Conservation (phyloP, 2,797 vertebrate species). For the Hemibagrus guttatus region DNA sequence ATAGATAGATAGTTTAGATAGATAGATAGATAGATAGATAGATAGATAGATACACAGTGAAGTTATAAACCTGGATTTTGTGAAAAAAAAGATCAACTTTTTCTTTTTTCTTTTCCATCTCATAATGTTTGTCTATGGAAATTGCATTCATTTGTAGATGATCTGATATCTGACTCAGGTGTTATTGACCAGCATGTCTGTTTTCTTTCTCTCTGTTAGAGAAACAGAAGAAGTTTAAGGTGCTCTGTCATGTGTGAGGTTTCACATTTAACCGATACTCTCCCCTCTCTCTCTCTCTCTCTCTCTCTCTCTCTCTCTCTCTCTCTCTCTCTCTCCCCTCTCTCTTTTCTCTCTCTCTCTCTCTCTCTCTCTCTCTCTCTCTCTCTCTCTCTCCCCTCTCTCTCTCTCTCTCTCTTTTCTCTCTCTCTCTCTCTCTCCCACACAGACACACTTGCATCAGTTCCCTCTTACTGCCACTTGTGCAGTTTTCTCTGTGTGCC, state of each 20-base stretch:
- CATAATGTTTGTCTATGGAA: background rate
- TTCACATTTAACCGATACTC: background rate
- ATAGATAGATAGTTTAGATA: constrained; percentile 6
- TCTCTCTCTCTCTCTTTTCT: too few species aligned
- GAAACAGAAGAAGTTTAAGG: constrained; percentile 1
- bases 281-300: background rate
- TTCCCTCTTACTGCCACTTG: constrained; percentile 44
- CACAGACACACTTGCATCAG: constrained; percentile 23
- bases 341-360: background rate
- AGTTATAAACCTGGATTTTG: background rate
- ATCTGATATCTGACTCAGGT: background rate
- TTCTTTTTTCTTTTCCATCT: background rate
- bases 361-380: background rate
- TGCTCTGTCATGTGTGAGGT: constrained; percentile 16
- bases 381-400: background rate
- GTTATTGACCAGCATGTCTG: background rate
- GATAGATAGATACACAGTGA: background rate
- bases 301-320: constrained; percentile 2
- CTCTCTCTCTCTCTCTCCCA: background rate
- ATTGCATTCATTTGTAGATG: constrained; percentile 4
- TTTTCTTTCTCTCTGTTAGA: background rate
- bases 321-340: background rate
- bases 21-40: constrained; percentile 27
- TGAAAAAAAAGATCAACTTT: background rate
- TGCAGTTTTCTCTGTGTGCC: constrained; percentile 49